Evolutionary conservation across 2,888 invertebrate species (phyloP), one percentile per base, ranked within the genome.

Genomic region (Pelosia muscerda): DNA sequence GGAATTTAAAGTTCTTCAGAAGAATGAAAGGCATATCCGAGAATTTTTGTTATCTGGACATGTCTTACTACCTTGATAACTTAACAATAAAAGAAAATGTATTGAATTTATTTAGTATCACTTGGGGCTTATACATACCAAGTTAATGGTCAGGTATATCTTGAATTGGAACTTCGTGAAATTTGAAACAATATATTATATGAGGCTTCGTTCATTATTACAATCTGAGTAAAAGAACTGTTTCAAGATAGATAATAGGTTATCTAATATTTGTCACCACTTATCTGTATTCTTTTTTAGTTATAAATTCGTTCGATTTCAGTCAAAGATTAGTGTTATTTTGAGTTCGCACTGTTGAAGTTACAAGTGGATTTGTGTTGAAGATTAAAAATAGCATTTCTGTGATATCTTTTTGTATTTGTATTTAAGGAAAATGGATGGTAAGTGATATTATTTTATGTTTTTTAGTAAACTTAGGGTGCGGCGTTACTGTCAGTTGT

Each of bases 281-380:
- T 58, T 58, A 58, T 58, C 58, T 28, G 5, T 58, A 55, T 55
- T 55, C 55, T 55, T 23, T 55, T 26, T 26, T 23, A 55, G 25
- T 55, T 55, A 55, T 55, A 55, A 26, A 55, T 55, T 55, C 55
- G 55, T 55, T 15, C 55, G 8, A 25, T 15, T 23, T 55, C 15
- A 25, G 25, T 0, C 25, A 15, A 19, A 13, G 10, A 15, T 55
- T 55, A 55, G 55, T 55, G 10, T 19, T 23, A 25, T 55, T 55
- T 55, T 55, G 25, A 26, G 15, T n/a, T 49, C 49, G n/a, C 19
- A n/a, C n/a, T 49, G 49, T 49, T 9, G n/a, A n/a, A 55, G 55
- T 55, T 55, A 25, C 26, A 25, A 6, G 25, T 26, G 6, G 25
- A 55, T 8, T 15, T 55, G 25, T 25, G 55, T 15, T 19, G 0